Evolutionary conservation across 1,140 invertebrate genomes (phyloP).

Genomic region (Halictus rubicundus): DNA sequence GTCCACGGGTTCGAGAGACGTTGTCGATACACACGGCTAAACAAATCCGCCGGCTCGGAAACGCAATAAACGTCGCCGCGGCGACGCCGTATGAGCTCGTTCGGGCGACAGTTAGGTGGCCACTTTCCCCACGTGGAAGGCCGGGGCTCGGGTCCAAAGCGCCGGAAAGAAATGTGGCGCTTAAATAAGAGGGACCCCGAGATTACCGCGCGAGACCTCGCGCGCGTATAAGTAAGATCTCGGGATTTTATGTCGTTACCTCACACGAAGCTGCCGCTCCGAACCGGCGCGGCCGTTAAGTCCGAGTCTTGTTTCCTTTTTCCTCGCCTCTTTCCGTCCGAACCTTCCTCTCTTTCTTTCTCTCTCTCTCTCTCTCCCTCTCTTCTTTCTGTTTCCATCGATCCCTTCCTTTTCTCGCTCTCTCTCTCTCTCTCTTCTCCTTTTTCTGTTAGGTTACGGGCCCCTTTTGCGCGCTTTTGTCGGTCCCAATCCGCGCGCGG

Average conservation of each 20-base stretch:
- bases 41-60: constrained; percentile 59
- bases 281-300: constrained; percentile 52
- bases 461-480: constrained; percentile 3
- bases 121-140: constrained; percentile 58
- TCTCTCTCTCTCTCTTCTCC: too few species aligned
- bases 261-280: constrained; percentile 67
- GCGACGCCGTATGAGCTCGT: constrained; percentile 56
- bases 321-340: constrained; percentile 7
- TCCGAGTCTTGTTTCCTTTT: constrained; percentile 19
- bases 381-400: constrained; percentile 18
- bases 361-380: background rate
- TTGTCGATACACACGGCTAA: constrained; percentile 54
- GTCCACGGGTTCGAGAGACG: constrained; percentile 12
- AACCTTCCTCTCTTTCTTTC: background rate
- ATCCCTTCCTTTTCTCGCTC: background rate
- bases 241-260: constrained; percentile 73
- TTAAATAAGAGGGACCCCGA: constrained; percentile 63
- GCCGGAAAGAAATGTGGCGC: constrained; percentile 66
- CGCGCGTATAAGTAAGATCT: constrained; percentile 70
- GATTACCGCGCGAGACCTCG: constrained; percentile 63
- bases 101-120: constrained; percentile 61
- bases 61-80: constrained; percentile 64
- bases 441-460: background rate
- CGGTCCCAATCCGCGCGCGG: constrained; percentile 2
- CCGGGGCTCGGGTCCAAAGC: constrained; percentile 10